These are phyloP conservation scores for Gnathonemus longibarbis DNA, from an alignment of 2,113 vertebrate genomes.

Conservation along the genomic window DNA sequence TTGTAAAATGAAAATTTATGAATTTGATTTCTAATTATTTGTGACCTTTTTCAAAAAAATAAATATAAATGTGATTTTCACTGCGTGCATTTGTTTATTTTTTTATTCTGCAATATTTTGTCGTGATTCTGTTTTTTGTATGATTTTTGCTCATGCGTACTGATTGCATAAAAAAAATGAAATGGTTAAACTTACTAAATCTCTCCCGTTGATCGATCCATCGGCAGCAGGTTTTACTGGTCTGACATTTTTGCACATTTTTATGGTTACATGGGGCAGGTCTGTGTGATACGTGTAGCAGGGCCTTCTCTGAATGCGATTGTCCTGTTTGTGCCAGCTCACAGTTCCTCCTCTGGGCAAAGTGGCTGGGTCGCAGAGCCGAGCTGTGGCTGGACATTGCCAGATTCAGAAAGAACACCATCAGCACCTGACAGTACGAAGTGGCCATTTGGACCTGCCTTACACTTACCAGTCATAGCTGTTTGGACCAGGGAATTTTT, in stretches of 20 bases:
- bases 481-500: neutral
- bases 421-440: neutral
- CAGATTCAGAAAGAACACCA: neutral
- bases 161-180: neutral
- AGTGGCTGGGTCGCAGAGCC: neutral
- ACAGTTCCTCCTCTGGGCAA: no score
- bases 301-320: neutral
- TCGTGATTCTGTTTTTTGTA: neutral
- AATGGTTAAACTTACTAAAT: neutral
- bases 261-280: neutral
- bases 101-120: neutral
- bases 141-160: neutral
- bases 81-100: neutral
- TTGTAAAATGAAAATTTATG: conserved; percentile 23
- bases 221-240: neutral
- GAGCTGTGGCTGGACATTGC: neutral
- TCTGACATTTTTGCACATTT: neutral
- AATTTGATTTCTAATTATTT: neutral
- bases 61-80: conserved; percentile 12
- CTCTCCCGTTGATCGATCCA: neutral
- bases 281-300: neutral
- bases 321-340: neutral
- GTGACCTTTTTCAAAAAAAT: conserved; percentile 20
- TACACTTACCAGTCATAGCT: neutral
- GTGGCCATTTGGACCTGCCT: neutral